These are phyloP conservation scores for Siphamia tubifer DNA, from an alignment of 2,113 vertebrate genomes.

Conservation along the genomic window DNA sequence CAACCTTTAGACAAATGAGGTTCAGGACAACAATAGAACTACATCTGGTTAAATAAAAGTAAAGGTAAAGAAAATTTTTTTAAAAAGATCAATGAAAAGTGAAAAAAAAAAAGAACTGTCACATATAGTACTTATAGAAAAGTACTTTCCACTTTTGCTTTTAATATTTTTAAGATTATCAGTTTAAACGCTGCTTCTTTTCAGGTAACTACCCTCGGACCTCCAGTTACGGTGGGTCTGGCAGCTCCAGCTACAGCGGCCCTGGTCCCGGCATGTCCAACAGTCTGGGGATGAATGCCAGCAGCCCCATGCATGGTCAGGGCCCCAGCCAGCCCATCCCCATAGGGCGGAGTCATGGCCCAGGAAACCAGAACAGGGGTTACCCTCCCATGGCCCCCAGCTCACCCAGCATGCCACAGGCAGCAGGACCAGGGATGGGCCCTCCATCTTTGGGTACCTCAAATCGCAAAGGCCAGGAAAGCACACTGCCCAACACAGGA, in stretches of 20 bases:
- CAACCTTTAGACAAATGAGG: too few relatives aligned
- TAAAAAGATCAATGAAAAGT: too few relatives aligned
- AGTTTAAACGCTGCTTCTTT: too few relatives aligned
- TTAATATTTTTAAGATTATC: too few relatives aligned
- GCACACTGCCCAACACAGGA: conserved; percentile 83
- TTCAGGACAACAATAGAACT: too few relatives aligned
- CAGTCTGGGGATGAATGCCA: conserved; percentile 89
- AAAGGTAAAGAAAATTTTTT: too few relatives aligned
- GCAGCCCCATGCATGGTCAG: conserved; percentile 96
- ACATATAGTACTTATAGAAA: too few relatives aligned
- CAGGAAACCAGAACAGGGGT: conserved; percentile 85
- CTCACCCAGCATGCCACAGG: conserved; percentile 92
- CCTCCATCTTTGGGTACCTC: conserved; percentile 87
- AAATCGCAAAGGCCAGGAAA: conserved; percentile 93
- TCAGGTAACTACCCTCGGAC: conserved; percentile 94
- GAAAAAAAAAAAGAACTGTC: too few relatives aligned
- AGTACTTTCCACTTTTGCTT: too few relatives aligned
- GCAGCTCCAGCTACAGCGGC: conserved; percentile 89
- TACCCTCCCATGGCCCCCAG: conserved; percentile 91
- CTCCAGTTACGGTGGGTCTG: conserved; percentile 86
- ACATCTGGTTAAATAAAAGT: too few relatives aligned
- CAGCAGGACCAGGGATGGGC: conserved; percentile 93
- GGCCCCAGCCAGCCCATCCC: conserved; percentile 90
- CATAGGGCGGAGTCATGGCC: conserved; percentile 85
- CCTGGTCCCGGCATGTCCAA: conserved; percentile 83